These are phyloP conservation scores for Lacerta viridis DNA, from an alignment of 2,797 vertebrate genomes.

Conservation along the genomic window DNA sequence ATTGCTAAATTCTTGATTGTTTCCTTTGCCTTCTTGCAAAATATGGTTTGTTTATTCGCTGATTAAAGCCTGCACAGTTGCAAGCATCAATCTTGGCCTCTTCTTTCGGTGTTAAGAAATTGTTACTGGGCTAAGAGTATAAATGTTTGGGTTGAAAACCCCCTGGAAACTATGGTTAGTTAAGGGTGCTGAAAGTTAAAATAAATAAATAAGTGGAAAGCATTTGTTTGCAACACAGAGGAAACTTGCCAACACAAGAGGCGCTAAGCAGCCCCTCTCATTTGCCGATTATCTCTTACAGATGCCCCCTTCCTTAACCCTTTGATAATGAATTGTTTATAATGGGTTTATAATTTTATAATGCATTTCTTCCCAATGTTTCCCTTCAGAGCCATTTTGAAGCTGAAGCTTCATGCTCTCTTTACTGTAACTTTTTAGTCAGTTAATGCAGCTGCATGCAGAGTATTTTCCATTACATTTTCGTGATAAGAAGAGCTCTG, in stretches of 20 bases:
- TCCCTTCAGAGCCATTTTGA: background rate
- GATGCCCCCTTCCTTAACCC: background rate
- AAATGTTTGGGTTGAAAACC: background rate
- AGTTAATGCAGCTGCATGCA: background rate
- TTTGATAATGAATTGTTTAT: background rate
- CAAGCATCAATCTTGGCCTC: background rate
- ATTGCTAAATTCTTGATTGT: background rate
- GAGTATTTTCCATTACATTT: constrained; percentile 35
- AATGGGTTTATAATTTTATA: background rate
- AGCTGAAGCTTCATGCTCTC: constrained; percentile 8
- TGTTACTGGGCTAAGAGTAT: background rate
- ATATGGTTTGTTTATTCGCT: background rate
- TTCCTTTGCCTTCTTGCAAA: background rate
- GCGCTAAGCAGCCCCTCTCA: background rate
- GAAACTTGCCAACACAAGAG: background rate
- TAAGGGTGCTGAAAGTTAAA: no score
- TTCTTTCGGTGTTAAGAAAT: background rate
- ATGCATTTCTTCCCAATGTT: background rate
- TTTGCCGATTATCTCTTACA: no score
- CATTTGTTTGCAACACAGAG: background rate
- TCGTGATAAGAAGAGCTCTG: background rate
- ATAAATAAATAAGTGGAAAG: no score
- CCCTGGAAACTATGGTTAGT: no score
- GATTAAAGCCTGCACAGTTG: background rate
- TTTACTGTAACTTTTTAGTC: background rate